Evolutionary conservation across 2,888 invertebrate species (phyloP).

Genomic region (Pteria penguin): DNA sequence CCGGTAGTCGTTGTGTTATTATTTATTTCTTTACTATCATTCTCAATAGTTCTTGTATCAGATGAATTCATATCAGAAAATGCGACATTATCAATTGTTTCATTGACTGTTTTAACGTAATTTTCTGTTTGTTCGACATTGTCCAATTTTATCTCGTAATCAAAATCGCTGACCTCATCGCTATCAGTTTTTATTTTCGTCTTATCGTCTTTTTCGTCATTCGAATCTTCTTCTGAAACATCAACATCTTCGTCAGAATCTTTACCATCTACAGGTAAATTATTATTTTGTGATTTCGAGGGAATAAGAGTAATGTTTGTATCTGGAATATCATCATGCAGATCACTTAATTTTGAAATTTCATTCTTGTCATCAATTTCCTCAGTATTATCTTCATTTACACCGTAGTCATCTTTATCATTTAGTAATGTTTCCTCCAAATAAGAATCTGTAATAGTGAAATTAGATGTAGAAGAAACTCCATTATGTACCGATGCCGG

Average conservation of each 20-base stretch:
- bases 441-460: no score
- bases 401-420: no score
- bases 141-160: background rate
- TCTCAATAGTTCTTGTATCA: no score
- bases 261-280: background rate
- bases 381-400: constrained; percentile 10
- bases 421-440: no score
- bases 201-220: background rate
- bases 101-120: background rate
- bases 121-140: background rate
- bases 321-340: background rate
- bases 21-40: no score
- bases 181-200: background rate
- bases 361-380: constrained; percentile 2
- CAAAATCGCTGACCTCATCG: background rate
- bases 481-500: no score
- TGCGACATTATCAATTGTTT: no score
- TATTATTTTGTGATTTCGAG: background rate
- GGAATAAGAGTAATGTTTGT: background rate
- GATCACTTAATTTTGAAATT: background rate
- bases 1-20: no score
- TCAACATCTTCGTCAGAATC: background rate
- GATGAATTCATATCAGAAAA: no score
- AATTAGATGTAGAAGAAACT: no score
- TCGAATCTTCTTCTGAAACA: background rate